Evolutionary conservation across 2,113 vertebrate genomes (phyloP).

Genomic region (Rhea pennata): DNA sequence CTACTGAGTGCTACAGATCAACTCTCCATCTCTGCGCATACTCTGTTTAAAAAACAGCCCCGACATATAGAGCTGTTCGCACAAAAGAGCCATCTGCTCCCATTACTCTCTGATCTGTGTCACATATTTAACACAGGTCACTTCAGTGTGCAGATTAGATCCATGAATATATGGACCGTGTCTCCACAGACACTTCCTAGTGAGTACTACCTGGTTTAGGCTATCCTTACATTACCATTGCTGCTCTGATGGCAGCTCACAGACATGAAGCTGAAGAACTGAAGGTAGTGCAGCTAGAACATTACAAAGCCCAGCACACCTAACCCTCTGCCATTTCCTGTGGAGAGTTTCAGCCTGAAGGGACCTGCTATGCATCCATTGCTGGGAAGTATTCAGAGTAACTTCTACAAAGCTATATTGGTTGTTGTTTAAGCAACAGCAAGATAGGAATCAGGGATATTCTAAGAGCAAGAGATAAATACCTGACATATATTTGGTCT

Average conservation of each 20-base stretch:
- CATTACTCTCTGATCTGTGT: not conserved
- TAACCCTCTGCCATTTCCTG: too few species aligned
- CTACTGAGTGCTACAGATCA: not conserved
- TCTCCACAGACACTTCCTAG: too few species aligned
- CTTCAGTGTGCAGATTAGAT: not conserved
- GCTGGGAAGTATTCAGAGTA: too few species aligned
- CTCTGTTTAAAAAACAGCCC: not conserved
- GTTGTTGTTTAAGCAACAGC: not conserved
- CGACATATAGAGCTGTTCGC: not conserved
- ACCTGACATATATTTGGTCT: fast-evolving
- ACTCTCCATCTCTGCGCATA: not conserved
- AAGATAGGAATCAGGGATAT: not conserved
- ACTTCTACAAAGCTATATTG: not conserved
- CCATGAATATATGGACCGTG: too few species aligned
- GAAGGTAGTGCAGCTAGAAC: too few species aligned
- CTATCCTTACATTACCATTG: too few species aligned
- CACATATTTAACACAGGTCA: not conserved
- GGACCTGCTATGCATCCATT: fast-evolving
- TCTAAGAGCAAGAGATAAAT: not conserved
- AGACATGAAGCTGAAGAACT: too few species aligned
- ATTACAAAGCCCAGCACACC: too few species aligned
- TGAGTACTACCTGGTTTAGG: too few species aligned
- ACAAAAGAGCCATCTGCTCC: not conserved
- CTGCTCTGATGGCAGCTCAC: too few species aligned
- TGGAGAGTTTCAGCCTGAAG: too few species aligned